Conservation (phyloP, 2,888 invertebrate genomes). For the Diaphora mendica region DNA sequence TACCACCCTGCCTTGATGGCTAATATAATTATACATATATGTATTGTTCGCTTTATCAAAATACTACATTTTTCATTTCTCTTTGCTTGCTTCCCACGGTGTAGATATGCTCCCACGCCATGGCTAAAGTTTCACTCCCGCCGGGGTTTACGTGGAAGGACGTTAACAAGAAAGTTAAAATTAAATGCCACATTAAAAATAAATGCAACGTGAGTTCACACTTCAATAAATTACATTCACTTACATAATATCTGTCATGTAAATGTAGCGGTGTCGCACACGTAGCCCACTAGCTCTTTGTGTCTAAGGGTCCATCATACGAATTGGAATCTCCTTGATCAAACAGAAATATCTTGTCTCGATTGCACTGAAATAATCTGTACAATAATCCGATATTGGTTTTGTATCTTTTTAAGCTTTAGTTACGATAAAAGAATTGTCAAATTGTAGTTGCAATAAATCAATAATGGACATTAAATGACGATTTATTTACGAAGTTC, state of each 20-base stretch:
- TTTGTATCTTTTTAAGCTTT: not conserved
- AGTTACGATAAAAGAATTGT: conserved; percentile 9
- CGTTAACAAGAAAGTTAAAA: conserved; percentile 76
- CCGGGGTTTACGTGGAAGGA: conserved; percentile 82
- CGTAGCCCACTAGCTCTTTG: conserved; percentile 42
- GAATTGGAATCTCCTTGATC: not conserved
- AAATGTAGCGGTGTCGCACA: conserved; percentile 39
- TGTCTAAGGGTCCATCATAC: conserved; percentile 16
- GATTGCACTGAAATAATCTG: not conserved
- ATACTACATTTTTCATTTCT: conserved; percentile 63
- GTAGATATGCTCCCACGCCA: conserved; percentile 77
- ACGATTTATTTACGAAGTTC: not conserved
- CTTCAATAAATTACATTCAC: conserved; percentile 48
- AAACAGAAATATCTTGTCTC: not conserved
- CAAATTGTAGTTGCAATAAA: too few species aligned
- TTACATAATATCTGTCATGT: conserved; percentile 40
- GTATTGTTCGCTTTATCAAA: conserved; percentile 54
- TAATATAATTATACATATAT: conserved; percentile 32
- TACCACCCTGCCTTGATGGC: conserved; percentile 28
- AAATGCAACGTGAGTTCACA: conserved; percentile 72
- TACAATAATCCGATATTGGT: not conserved
- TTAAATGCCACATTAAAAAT: conserved; percentile 73
- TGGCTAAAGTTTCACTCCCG: conserved; percentile 76
- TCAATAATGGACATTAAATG: not conserved
- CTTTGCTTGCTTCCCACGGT: conserved; percentile 73